Evolutionary conservation across 1,140 invertebrate species (phyloP).

Genomic region (Myzus persicae): DNA sequence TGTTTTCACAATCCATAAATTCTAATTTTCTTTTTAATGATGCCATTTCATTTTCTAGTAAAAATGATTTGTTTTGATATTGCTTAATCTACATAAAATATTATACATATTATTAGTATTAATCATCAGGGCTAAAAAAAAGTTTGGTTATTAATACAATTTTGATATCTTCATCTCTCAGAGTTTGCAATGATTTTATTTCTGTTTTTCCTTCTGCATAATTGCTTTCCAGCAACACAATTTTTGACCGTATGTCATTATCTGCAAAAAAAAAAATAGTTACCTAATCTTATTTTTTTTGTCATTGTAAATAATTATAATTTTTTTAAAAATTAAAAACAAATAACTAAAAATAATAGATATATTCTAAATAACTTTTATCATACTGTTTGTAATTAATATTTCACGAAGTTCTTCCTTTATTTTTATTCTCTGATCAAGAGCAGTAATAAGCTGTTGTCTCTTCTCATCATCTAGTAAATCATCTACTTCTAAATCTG

Average conservation of each 20-base stretch:
- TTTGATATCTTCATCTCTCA: slow-evolving; percentile 71
- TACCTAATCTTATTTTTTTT: not conserved
- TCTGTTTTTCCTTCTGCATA: slow-evolving; percentile 72
- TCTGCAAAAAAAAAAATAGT: slow-evolving; percentile 33
- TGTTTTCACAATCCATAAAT: slow-evolving; percentile 44
- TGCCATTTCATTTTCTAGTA: slow-evolving; percentile 37
- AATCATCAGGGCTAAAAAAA: not conserved
- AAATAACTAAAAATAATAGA: not conserved
- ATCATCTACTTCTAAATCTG: slow-evolving; percentile 43
- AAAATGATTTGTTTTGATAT: slow-evolving; percentile 52
- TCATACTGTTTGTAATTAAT: slow-evolving; percentile 19
- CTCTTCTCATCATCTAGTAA: slow-evolving; percentile 42
- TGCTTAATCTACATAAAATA: slow-evolving; percentile 33
- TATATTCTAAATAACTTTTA: not conserved
- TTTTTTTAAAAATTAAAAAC: not conserved
- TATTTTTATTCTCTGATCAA: slow-evolving; percentile 44
- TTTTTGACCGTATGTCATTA: slow-evolving; percentile 70
- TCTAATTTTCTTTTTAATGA: slow-evolving; percentile 56
- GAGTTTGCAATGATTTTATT: slow-evolving; percentile 70
- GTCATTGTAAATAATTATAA: too few species aligned
- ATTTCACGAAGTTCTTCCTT: slow-evolving; percentile 42
- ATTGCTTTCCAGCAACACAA: slow-evolving; percentile 75
- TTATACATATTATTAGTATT: not conserved
- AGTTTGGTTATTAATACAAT: slow-evolving; percentile 63
- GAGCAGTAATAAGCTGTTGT: slow-evolving; percentile 22